A percentile compares a stretch with the other conserved stretches of the same genome.
Evolutionary conservation across 2,113 vertebrate species (phyloP).

Genomic region (Glaucomys volans): DNA sequence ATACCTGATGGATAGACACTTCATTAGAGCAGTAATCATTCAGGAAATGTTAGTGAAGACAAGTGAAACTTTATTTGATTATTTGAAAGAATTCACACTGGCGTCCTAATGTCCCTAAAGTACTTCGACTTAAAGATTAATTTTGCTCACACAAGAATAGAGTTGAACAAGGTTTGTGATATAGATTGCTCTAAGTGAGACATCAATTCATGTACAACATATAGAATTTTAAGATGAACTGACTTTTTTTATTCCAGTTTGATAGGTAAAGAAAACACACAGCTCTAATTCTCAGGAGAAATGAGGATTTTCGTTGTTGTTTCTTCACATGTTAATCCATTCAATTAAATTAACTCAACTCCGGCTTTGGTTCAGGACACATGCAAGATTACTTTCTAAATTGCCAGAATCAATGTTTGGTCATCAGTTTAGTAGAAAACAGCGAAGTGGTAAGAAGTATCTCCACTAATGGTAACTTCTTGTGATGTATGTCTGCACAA

Average conservation of each 20-base stretch:
- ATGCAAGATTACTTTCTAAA: background rate
- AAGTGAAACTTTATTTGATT: background rate
- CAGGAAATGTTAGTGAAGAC: background rate
- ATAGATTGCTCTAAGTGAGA: background rate
- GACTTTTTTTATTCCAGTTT: background rate
- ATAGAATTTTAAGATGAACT: background rate
- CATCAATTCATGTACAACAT: background rate
- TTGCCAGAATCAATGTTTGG: too few relatives aligned
- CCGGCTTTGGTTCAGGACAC: background rate
- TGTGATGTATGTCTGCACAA: background rate
- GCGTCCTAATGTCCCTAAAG: background rate
- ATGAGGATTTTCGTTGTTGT: background rate
- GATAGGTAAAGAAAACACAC: background rate
- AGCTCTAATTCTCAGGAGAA: background rate
- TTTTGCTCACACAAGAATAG: background rate
- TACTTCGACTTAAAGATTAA: background rate
- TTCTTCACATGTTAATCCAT: background rate
- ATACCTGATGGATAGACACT: background rate
- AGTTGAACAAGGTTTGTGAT: background rate
- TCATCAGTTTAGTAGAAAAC: background rate
- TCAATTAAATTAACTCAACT: background rate
- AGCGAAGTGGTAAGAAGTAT: background rate
- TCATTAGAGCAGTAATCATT: background rate
- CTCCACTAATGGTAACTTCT: background rate
- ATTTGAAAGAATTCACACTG: background rate